These are phyloP conservation scores for Eurypyga helias DNA, from an alignment of 2,113 vertebrate species.

Conservation along the genomic window DNA sequence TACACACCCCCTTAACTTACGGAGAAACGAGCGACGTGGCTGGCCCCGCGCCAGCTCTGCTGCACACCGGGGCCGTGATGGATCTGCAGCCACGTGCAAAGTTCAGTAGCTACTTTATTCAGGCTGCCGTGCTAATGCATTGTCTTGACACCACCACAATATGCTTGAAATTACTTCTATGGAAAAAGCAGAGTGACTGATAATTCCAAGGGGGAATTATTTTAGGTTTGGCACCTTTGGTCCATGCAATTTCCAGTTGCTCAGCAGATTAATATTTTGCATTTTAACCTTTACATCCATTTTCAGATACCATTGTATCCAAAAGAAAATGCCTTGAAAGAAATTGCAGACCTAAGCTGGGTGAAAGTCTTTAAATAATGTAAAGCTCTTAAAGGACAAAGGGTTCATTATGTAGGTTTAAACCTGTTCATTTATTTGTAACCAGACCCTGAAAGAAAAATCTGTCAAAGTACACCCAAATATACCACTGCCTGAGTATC, in stretches of 20 bases:
- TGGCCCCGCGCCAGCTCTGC: background rate
- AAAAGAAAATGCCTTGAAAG: background rate
- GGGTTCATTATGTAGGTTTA: slow-evolving; percentile 16
- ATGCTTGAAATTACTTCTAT: background rate
- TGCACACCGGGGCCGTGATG: rapidly evolving
- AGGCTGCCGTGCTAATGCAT: background rate
- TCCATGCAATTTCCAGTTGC: background rate
- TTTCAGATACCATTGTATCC: background rate
- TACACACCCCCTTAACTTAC: background rate
- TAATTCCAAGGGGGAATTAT: background rate
- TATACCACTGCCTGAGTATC: background rate
- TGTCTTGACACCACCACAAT: background rate
- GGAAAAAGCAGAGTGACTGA: background rate
- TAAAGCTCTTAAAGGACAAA: slow-evolving; percentile 15
- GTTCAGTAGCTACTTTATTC: background rate
- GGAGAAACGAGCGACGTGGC: background rate
- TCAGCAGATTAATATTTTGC: background rate
- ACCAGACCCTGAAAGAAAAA: background rate
- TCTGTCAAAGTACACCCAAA: background rate
- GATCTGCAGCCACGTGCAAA: background rate
- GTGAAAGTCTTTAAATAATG: slow-evolving; percentile 10
- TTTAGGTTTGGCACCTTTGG: background rate
- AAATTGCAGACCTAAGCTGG: background rate
- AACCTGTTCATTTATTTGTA: slow-evolving; percentile 31
- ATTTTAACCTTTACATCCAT: slow-evolving; percentile 27